Conservation (phyloP, 2,888 invertebrate genomes). For the Trissoscelio sp. region DNA sequence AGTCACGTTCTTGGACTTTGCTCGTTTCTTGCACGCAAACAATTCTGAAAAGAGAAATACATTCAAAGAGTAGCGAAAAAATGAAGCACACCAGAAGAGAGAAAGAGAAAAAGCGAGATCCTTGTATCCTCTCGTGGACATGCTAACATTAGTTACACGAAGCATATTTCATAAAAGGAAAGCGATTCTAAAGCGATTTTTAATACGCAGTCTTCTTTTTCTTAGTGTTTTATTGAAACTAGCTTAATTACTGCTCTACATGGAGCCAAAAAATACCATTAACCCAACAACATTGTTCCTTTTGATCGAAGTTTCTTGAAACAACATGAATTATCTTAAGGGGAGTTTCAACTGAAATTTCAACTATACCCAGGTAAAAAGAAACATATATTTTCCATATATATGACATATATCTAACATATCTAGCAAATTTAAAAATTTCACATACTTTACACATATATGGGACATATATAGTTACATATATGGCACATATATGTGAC, state of each 20-base stretch:
- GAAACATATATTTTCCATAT: too few species aligned
- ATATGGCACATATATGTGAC: too few species aligned
- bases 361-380: too few species aligned
- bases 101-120: conserved; percentile 51
- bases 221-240: conserved; percentile 28
- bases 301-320: too few species aligned
- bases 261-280: too few species aligned
- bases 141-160: conserved; percentile 64
- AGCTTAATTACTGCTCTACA: conserved; percentile 41
- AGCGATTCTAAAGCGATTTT: conserved; percentile 44
- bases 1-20: conserved; percentile 67
- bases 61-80: conserved; percentile 61
- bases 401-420: too few species aligned
- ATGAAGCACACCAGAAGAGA: conserved; percentile 54
- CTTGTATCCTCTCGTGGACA: conserved; percentile 47
- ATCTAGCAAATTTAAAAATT: too few species aligned
- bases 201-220: conserved; percentile 28
- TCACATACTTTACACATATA: too few species aligned
- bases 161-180: conserved; percentile 66
- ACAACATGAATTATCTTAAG: too few species aligned
- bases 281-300: too few species aligned
- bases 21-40: conserved; percentile 68
- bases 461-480: too few species aligned
- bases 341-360: too few species aligned
- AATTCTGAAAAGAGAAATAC: conserved; percentile 67